Evolutionary conservation across 2,797 vertebrate species (phyloP).

Genomic region (Bradypodion ventrale): DNA sequence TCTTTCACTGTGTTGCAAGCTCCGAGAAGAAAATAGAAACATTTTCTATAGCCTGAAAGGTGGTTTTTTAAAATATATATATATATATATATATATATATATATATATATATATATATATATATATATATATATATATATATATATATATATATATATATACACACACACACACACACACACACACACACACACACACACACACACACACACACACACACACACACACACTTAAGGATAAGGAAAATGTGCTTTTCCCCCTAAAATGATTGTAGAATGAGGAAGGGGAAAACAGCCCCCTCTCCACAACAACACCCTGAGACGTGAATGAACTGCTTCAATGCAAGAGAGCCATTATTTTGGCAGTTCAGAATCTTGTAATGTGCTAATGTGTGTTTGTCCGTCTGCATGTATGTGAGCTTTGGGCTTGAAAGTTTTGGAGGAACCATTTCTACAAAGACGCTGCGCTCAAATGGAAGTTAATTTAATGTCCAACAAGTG

Average conservation of each 20-base stretch:
- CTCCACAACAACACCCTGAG: background rate
- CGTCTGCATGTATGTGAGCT: background rate
- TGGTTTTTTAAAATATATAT: slow-evolving; percentile 62
- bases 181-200: too few species aligned
- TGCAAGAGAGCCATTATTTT: slow-evolving; percentile 9
- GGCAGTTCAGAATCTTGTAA: background rate
- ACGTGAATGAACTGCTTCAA: slow-evolving; percentile 28
- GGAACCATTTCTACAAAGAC: background rate
- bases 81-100: too few species aligned
- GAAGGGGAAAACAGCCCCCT: background rate
- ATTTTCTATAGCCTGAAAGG: slow-evolving; percentile 62
- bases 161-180: too few species aligned
- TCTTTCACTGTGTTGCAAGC: slow-evolving; percentile 57
- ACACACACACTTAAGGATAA: slow-evolving; percentile 61
- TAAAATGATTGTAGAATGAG: slow-evolving; percentile 55
- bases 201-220: too few species aligned
- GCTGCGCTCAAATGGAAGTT: background rate
- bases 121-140: too few species aligned
- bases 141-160: too few species aligned
- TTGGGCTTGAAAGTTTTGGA: slow-evolving; percentile 10
- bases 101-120: too few species aligned
- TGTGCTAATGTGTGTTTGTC: background rate
- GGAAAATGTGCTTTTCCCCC: slow-evolving; percentile 50
- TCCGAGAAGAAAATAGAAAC: slow-evolving; percentile 59
- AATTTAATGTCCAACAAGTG: background rate